Percentiles rank a stretch among this genome's conserved stretches.
Evolutionary conservation across 1,140 invertebrate species (phyloP).

Genomic region (Anastrepha obliqua): DNA sequence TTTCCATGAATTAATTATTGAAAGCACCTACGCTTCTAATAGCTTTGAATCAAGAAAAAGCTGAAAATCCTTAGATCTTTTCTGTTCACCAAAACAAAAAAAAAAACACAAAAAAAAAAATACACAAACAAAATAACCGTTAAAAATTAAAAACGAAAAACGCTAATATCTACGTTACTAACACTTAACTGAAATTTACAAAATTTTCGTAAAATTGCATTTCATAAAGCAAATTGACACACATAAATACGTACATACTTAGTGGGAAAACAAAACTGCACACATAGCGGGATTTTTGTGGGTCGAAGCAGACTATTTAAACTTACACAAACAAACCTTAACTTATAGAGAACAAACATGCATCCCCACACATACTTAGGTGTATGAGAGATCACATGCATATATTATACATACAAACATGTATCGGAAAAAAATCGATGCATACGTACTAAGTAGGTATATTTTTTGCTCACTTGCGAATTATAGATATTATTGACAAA

Average conservation of each 20-base stretch:
- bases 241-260: neutral
- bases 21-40: no score
- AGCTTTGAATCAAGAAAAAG: no score
- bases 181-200: constrained; percentile 13
- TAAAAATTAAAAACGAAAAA: neutral
- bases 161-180: neutral
- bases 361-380: neutral
- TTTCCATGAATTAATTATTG: no score
- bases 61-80: no score
- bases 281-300: neutral
- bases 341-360: neutral
- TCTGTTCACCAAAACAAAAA: no score
- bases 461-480: constrained; percentile 49
- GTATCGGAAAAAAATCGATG: neutral
- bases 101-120: no score
- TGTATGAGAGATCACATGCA: neutral
- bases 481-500: constrained; percentile 12
- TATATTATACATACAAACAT: neutral
- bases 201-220: constrained; percentile 37
- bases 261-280: constrained; percentile 5
- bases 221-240: constrained; percentile 11
- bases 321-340: constrained; percentile 3
- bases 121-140: no score
- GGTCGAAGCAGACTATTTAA: neutral
- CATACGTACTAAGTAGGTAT: constrained; percentile 12